Evolutionary conservation across 2,113 vertebrate species (phyloP).

Genomic region (Callithrix jacchus): DNA sequence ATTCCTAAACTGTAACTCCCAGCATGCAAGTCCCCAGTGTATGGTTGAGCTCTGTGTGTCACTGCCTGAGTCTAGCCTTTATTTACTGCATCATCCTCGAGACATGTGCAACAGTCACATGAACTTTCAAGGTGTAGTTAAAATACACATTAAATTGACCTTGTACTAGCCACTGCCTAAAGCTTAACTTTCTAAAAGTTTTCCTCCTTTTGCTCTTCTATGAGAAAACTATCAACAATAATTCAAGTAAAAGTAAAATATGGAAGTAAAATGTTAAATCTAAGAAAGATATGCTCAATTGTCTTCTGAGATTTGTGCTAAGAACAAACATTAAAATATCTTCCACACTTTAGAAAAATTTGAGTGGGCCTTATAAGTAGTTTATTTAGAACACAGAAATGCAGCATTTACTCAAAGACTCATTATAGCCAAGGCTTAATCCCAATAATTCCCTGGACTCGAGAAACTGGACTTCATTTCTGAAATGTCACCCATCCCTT

Average conservation of each 20-base stretch:
- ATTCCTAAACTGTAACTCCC: not conserved
- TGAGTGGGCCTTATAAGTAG: not conserved
- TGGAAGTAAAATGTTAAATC: not conserved
- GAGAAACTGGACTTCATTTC: slow-evolving; percentile 45
- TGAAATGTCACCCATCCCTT: slow-evolving; percentile 1
- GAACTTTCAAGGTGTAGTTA: not conserved
- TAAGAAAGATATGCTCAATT: not conserved
- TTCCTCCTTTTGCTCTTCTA: not conserved
- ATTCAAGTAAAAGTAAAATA: not conserved
- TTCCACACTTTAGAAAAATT: not conserved
- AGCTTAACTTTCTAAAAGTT: not conserved
- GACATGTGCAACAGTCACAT: not conserved
- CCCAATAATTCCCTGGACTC: not conserved
- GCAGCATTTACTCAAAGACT: not conserved
- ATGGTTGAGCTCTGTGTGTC: not conserved
- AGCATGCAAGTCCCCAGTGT: not conserved
- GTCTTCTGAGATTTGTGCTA: not conserved
- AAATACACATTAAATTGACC: not conserved
- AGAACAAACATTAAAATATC: not conserved
- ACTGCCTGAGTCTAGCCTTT: not conserved
- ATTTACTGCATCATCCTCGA: not conserved
- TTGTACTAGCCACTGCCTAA: not conserved
- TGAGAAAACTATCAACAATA: not conserved
- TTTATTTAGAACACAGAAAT: slow-evolving; percentile 42
- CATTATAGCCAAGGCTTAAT: not conserved